Evolutionary conservation across 2,113 vertebrate species (phyloP), one percentile per base, ranked within the genome.

Genomic region (Mohoua ochrocephala): DNA sequence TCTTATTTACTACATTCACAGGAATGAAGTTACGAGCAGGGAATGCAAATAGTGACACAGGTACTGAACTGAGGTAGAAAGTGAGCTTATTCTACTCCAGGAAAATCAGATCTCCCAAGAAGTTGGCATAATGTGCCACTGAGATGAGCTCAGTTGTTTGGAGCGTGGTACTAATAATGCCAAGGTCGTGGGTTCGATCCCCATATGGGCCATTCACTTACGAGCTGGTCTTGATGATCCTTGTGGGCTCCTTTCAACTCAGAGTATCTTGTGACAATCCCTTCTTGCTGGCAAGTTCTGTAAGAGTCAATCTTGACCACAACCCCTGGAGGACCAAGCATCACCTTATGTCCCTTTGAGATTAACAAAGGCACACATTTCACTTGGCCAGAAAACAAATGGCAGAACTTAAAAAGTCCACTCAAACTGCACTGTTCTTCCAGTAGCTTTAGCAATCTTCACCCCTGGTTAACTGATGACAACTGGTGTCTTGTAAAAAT

Each of bases 101-200:
- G 7, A 74, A 93, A 84, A 84, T 50, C n/a, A 61, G 13, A 41
- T 63, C 37, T 81, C 45, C 24, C 47, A 26, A 61, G 15, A 68
- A 71, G 4, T 0, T 50, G 14, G 30, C 35, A 79, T 39, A 59
- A 26, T 5, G 37, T 33, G 31, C 33, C 53, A 44, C 61, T 68
- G 45, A 68, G 53, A 52, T 68, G 11, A 77, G 27, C 27, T 22
- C 5, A 0, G 14, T 8, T 31, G 21, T 31, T 8, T 52, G 22
- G 33, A 68, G 22, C 1, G 0, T 27, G 17, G 27, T 27, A 42
- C 33, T 42, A 44, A 44, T 18, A 60, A 44, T 1, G 17, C 31
- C 37, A 59, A 31, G 11, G 22, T 18, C 22, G 33, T 52, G 53
- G 53, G 53, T 12, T 68, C 1, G 0, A 44, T 33, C 31, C 53